A percentile compares a stretch with the other conserved stretches of the same genome.
Conservation (phyloP, 2,888 invertebrate genomes). For the Agrypnus murinus region DNA sequence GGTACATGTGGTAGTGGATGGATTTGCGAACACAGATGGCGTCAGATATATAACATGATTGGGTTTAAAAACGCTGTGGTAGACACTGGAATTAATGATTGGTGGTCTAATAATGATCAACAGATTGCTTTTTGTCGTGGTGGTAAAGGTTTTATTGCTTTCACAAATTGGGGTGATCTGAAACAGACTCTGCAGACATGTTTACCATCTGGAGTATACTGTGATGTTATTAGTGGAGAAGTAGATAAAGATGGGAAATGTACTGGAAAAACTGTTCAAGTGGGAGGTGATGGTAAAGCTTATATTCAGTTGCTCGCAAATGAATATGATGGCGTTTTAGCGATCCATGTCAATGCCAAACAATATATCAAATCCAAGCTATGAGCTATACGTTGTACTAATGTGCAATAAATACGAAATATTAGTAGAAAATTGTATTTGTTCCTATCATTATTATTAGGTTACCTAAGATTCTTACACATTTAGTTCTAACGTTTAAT, state of each 20-base stretch:
- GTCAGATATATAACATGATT: too few relatives aligned
- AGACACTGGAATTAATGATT: conserved; percentile 74
- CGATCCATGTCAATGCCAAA: too few relatives aligned
- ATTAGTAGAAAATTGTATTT: too few relatives aligned
- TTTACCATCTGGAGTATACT: conserved; percentile 82
- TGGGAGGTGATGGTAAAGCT: too few relatives aligned
- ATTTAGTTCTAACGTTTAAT: too few relatives aligned
- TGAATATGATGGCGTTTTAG: conserved; percentile 79
- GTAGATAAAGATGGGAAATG: conserved; percentile 70
- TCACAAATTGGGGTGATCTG: conserved; percentile 64
- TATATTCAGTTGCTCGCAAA: conserved; percentile 73
- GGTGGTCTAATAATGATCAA: conserved; percentile 83
- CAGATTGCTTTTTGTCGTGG: too few relatives aligned
- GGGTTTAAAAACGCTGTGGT: conserved; percentile 82
- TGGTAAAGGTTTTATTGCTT: conserved; percentile 79
- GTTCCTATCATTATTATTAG: too few relatives aligned
- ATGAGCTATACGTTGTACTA: too few relatives aligned
- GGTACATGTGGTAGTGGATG: conserved; percentile 82
- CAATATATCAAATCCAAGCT: conserved; percentile 20
- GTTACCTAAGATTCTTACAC: too few relatives aligned
- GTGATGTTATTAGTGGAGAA: conserved; percentile 88
- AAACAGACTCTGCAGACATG: too few relatives aligned
- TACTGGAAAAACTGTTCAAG: too few relatives aligned
- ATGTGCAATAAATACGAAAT: too few relatives aligned
- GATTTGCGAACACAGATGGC: conserved; percentile 91